Conservation (phyloP, 2,888 invertebrate genomes). For the Mimachlamys varia region DNA sequence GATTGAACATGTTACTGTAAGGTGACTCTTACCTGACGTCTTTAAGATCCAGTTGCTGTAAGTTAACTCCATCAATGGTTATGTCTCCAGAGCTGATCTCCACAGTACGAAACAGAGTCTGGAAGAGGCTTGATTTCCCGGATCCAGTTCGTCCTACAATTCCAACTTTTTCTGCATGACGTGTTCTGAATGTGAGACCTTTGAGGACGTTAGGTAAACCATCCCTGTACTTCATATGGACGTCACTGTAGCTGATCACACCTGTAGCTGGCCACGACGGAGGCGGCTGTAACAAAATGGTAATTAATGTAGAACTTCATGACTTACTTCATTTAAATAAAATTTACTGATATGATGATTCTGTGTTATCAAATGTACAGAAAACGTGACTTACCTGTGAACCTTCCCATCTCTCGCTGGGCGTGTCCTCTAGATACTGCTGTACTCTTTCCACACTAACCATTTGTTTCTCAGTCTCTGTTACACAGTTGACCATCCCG, state of each 20-base stretch:
- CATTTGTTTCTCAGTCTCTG: slow-evolving; percentile 97
- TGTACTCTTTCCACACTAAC: slow-evolving; percentile 94
- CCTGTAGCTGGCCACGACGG: slow-evolving; percentile 85
- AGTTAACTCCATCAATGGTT: slow-evolving; percentile 91
- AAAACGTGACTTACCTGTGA: slow-evolving; percentile 42
- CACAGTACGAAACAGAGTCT: slow-evolving; percentile 90
- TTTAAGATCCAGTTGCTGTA: slow-evolving; percentile 87
- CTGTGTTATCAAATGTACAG: neutral
- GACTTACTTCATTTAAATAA: too few species aligned
- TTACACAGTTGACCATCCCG: slow-evolving; percentile 93
- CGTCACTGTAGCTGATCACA: slow-evolving; percentile 89
- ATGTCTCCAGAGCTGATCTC: slow-evolving; percentile 89
- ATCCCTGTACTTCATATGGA: slow-evolving; percentile 85
- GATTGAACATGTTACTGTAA: slow-evolving; percentile 9
- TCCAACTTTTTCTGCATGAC: slow-evolving; percentile 90
- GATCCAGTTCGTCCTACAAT: slow-evolving; percentile 96
- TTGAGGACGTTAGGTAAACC: slow-evolving; percentile 85
- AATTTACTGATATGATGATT: too few species aligned
- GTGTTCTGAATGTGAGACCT: slow-evolving; percentile 90
- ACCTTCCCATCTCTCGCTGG: slow-evolving; percentile 72
- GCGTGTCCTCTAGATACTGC: slow-evolving; percentile 88
- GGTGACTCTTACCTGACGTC: slow-evolving; percentile 86
- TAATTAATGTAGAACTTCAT: neutral
- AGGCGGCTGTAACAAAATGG: slow-evolving; percentile 67
- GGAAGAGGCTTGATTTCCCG: slow-evolving; percentile 94